A percentile compares a stretch with the other conserved stretches of the same genome.
Evolutionary conservation across 2,113 vertebrate genomes (phyloP).

Genomic region (Pseudorhombus dupliciocellatus): DNA sequence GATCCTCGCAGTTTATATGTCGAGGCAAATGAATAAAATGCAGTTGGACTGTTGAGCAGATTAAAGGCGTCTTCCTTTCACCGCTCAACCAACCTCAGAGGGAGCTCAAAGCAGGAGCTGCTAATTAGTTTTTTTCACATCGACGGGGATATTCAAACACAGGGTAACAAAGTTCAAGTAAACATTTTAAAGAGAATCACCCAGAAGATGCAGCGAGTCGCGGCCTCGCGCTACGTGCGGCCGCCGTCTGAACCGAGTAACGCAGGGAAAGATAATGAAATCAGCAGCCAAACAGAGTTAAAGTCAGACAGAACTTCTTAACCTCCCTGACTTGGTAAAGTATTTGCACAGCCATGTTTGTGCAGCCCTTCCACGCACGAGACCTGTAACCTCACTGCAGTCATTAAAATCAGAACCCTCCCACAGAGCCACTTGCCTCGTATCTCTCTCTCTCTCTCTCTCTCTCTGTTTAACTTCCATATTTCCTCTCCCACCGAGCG

Average conservation of each 20-base stretch:
- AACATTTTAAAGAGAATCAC: background rate
- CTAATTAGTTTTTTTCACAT: background rate
- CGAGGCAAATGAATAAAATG: background rate
- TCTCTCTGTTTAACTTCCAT: constrained; percentile 21
- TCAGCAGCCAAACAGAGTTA: background rate
- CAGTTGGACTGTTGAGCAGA: background rate
- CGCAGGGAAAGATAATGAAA: constrained; percentile 3
- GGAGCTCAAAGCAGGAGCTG: background rate
- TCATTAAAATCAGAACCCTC: constrained; percentile 61
- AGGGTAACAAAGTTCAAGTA: background rate
- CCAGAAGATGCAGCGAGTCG: background rate
- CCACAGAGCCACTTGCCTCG: constrained; percentile 25
- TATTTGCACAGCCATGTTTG: constrained; percentile 42
- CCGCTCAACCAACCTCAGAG: background rate
- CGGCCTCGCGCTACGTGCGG: background rate
- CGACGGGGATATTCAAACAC: background rate
- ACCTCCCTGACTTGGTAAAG: constrained; percentile 46
- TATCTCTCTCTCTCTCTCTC: constrained; percentile 17
- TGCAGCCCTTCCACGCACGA: constrained; percentile 54
- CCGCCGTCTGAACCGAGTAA: background rate
- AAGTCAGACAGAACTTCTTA: constrained; percentile 36
- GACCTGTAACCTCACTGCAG: constrained; percentile 62
- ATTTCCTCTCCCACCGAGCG: constrained; percentile 7
- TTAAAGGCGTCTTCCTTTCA: background rate
- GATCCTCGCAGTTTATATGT: background rate